phyloP scores from a whole-genome alignment of 2,888 invertebrate genomes.

The Epinotia ramella region DNA sequence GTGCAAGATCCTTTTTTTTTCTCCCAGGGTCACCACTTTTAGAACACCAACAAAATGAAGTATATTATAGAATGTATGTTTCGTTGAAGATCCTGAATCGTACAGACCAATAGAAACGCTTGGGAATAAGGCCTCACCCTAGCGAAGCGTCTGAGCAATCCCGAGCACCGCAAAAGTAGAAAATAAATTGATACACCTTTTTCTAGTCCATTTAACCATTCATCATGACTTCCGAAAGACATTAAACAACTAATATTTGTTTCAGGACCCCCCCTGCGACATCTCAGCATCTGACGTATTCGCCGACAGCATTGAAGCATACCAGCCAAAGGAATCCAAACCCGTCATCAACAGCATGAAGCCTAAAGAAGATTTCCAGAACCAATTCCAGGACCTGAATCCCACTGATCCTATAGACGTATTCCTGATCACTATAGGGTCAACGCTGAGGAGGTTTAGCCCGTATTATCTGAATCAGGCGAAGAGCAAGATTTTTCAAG shows the following conservation, averaged over 20 bases:
- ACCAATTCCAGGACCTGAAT: slow-evolving; percentile 61
- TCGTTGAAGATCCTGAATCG: no score
- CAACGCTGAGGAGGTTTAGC: slow-evolving; percentile 70
- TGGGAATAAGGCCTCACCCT: no score
- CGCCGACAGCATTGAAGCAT: slow-evolving; percentile 56
- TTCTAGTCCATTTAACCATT: no score
- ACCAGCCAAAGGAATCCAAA: slow-evolving; percentile 55
- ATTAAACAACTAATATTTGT: neutral
- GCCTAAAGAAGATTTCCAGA: slow-evolving; percentile 51
- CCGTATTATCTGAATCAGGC: slow-evolving; percentile 78
- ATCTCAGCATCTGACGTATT: slow-evolving; percentile 62
- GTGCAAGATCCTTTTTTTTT: no score
- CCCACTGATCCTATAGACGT: slow-evolving; percentile 72
- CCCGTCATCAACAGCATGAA: slow-evolving; percentile 52
- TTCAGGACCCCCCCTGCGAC: slow-evolving; percentile 52
- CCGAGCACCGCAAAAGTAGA: no score
- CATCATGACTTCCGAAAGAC: neutral
- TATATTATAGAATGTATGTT: no score
- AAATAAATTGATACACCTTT: no score
- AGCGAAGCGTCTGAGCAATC: no score
- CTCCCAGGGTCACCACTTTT: no score
- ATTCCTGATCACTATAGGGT: slow-evolving; percentile 72
- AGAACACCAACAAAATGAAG: no score
- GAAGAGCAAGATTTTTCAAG: slow-evolving; percentile 77
- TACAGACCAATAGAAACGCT: no score